Evolutionary conservation across 2,113 vertebrate genomes (phyloP).

Genomic region (Atrichornis clamosus): DNA sequence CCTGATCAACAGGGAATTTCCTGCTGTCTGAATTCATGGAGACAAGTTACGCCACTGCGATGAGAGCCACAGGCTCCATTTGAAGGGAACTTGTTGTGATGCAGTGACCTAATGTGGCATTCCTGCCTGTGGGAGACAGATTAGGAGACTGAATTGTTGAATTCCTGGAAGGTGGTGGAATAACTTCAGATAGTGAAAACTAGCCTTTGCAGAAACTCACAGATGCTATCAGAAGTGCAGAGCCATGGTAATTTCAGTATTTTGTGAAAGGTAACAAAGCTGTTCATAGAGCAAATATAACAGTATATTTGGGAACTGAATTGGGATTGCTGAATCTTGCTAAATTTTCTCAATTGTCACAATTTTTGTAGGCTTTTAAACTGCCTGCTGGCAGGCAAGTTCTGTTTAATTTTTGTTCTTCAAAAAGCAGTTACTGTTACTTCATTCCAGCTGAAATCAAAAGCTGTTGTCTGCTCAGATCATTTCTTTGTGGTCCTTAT

Average conservation of each 20-base stretch:
- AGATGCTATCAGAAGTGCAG: not conserved
- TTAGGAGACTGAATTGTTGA: constrained; percentile 35
- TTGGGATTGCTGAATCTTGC: not conserved
- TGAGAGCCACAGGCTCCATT: constrained; percentile 42
- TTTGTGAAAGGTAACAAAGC: not conserved
- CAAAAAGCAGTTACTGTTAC: constrained; percentile 28
- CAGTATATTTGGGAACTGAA: not conserved
- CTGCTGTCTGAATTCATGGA: constrained; percentile 61
- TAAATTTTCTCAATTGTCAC: constrained; percentile 14
- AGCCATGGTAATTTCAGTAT: not conserved
- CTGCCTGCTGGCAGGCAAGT: constrained; percentile 7
- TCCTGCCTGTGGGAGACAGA: constrained; percentile 52
- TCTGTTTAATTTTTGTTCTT: constrained; percentile 9
- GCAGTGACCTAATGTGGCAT: constrained; percentile 30
- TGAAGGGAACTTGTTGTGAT: constrained; percentile 9
- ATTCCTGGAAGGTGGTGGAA: constrained; percentile 51
- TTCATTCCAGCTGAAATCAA: constrained; percentile 32
- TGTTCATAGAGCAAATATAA: not conserved
- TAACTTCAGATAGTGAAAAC: constrained; percentile 13
- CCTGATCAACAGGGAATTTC: constrained; percentile 68
- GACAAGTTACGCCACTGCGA: constrained; percentile 1
- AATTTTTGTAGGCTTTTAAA: constrained; percentile 9
- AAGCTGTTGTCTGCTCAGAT: constrained; percentile 9
- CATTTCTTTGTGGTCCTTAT: constrained; percentile 14
- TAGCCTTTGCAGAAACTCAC: not conserved